Evolutionary conservation across 2,888 invertebrate species (phyloP).

Genomic region (Leptinotarsa rubiginosa): DNA sequence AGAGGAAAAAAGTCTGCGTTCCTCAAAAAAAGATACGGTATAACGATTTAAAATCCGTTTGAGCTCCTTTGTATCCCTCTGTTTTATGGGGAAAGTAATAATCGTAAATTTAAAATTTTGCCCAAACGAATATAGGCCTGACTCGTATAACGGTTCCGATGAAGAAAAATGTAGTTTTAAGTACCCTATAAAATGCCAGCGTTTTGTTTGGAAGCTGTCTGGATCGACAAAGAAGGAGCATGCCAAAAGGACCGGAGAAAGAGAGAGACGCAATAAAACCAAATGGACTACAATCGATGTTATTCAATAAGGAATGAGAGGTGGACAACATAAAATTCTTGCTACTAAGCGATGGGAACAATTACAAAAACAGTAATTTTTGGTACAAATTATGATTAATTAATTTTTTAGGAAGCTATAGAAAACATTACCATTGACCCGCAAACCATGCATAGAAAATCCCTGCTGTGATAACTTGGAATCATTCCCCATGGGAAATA

Average conservation of each 20-base stretch:
- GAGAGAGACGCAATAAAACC: not conserved
- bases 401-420: too few relatives aligned
- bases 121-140: slow-evolving; percentile 14
- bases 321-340: too few relatives aligned
- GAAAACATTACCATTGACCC: too few relatives aligned
- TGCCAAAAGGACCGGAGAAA: not conserved
- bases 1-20: slow-evolving; percentile 27
- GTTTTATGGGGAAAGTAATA: slow-evolving; percentile 47
- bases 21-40: slow-evolving; percentile 9
- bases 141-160: slow-evolving; percentile 1
- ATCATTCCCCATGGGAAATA: too few relatives aligned
- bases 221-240: not conserved
- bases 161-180: slow-evolving; percentile 39
- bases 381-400: too few relatives aligned
- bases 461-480: too few relatives aligned
- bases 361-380: too few relatives aligned
- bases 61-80: slow-evolving; percentile 23
- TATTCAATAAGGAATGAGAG: too few relatives aligned
- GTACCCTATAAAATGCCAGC: slow-evolving; percentile 34
- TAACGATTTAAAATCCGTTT: slow-evolving; percentile 20
- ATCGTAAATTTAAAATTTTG: slow-evolving; percentile 51
- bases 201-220: slow-evolving; percentile 26
- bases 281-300: too few relatives aligned
- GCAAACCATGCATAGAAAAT: too few relatives aligned
- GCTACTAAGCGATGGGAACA: too few relatives aligned